These are phyloP conservation scores for Lasius platythorax DNA, from an alignment of 2,888 invertebrate genomes.

Conservation along the genomic window DNA sequence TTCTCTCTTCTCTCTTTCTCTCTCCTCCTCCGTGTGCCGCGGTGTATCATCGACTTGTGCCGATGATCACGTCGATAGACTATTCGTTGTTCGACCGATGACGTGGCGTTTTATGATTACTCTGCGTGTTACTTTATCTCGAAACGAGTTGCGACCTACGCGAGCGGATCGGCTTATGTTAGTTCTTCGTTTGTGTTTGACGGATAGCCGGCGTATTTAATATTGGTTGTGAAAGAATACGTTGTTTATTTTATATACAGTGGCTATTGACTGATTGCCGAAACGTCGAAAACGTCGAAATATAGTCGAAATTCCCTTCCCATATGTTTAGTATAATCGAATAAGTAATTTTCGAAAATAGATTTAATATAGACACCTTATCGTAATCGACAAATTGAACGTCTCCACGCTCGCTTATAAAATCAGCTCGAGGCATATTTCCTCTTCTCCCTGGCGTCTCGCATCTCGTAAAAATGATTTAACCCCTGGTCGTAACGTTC, in stretches of 20 bases:
- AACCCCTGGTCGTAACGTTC: slow-evolving; percentile 13
- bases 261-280: not conserved
- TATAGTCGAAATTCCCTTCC: too few species aligned
- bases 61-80: slow-evolving; percentile 51
- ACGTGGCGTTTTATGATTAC: slow-evolving; percentile 52
- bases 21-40: not conserved
- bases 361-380: not conserved
- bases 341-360: slow-evolving; percentile 11
- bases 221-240: not conserved
- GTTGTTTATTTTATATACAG: slow-evolving; percentile 8
- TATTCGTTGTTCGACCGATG: slow-evolving; percentile 48
- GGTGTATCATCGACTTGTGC: slow-evolving; percentile 38
- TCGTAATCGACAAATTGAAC: not conserved
- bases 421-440: slow-evolving; percentile 36
- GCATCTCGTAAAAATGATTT: slow-evolving; percentile 24
- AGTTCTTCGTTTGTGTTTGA: slow-evolving; percentile 20
- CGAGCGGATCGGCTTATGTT: slow-evolving; percentile 29
- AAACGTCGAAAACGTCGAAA: not conserved
- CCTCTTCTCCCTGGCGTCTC: too few species aligned
- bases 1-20: slow-evolving; percentile 28
- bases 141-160: slow-evolving; percentile 39
- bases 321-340: not conserved
- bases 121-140: slow-evolving; percentile 49
- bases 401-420: slow-evolving; percentile 12
- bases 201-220: slow-evolving; percentile 15